Evolutionary conservation across 2,888 invertebrate species (phyloP).

Genomic region (Lamellibrachia satsuma): DNA sequence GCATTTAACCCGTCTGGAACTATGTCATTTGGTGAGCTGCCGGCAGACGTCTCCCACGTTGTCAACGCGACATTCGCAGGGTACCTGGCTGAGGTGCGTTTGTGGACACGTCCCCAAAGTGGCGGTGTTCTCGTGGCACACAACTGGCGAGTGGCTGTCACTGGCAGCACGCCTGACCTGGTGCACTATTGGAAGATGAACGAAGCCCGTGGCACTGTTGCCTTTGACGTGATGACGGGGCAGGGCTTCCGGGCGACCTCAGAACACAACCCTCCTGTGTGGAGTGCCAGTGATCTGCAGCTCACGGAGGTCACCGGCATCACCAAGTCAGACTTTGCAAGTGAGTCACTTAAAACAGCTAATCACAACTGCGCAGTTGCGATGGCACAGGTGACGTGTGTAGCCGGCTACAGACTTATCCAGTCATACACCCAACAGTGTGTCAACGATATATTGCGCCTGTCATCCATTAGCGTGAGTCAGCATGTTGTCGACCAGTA

Average conservation of each 20-base stretch:
- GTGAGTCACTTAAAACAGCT: background rate
- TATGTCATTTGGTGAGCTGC: constrained; percentile 44
- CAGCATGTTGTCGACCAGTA: background rate
- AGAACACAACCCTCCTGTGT: background rate
- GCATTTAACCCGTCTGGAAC: constrained; percentile 45
- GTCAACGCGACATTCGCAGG: constrained; percentile 40
- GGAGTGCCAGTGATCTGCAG: constrained; percentile 6
- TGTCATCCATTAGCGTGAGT: background rate
- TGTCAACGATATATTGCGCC: background rate
- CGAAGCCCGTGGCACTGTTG: constrained; percentile 33
- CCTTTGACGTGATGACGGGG: background rate
- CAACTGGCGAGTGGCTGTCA: constrained; percentile 43
- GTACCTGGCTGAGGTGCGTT: constrained; percentile 48
- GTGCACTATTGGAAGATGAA: constrained; percentile 48
- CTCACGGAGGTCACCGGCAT: background rate
- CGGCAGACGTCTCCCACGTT: constrained; percentile 39
- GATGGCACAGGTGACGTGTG: background rate
- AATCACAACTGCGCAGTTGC: background rate
- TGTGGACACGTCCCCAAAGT: constrained; percentile 49
- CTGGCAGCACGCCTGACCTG: constrained; percentile 44
- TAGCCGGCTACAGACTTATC: background rate
- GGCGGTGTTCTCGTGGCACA: constrained; percentile 43
- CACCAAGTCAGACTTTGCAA: background rate
- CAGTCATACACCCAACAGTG: background rate
- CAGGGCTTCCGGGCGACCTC: background rate